Evolutionary conservation across 2,113 vertebrate species (phyloP).

Genomic region (Leucoraja erinaceus): DNA sequence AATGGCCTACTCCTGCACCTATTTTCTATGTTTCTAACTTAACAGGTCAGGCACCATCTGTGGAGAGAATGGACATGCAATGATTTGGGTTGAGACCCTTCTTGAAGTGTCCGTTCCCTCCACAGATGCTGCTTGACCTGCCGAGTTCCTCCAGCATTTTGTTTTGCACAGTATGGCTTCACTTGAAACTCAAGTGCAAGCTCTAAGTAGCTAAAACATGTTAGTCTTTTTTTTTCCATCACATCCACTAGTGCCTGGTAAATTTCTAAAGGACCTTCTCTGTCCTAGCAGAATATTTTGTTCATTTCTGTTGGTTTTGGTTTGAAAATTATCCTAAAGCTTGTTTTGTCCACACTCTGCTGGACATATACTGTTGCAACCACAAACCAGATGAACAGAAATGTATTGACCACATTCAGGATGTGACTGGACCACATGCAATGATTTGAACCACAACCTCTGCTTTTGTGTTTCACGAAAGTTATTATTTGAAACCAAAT

Average conservation of each 20-base stretch:
- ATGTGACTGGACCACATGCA: slow-evolving; percentile 1
- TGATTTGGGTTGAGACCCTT: no score
- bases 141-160: no score
- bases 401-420: slow-evolving; percentile 20
- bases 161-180: no score
- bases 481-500: slow-evolving; percentile 8
- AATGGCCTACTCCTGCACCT: no score
- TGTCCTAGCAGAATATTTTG: background rate
- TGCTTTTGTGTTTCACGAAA: background rate
- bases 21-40: no score
- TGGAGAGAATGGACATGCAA: no score
- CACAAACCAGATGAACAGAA: slow-evolving; percentile 25
- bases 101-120: no score
- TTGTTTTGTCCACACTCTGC: background rate
- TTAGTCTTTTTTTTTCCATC: background rate
- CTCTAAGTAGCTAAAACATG: background rate
- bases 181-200: background rate
- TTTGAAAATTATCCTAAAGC: background rate
- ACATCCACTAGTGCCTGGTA: background rate
- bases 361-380: background rate
- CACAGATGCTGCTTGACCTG: no score
- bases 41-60: no score
- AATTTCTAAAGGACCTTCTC: background rate
- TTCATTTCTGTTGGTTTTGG: background rate
- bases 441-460: background rate